phyloP scores from a whole-genome alignment of 2,888 invertebrate species.

The Leucania comma region DNA sequence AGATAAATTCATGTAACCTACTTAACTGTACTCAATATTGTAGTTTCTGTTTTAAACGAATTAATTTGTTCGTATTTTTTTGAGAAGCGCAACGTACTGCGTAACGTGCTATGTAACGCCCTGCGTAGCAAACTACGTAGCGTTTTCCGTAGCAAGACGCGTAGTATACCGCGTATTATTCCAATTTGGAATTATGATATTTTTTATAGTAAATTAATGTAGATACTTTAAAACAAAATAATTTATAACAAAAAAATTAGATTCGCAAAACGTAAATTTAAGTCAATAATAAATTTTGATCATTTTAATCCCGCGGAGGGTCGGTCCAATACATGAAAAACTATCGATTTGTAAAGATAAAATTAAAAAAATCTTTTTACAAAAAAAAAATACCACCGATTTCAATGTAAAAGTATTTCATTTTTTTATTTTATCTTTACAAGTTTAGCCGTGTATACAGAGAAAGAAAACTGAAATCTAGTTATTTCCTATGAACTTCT shows the following conservation, averaged over 20 bases:
- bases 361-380: no score
- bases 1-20: not conserved
- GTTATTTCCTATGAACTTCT: not conserved
- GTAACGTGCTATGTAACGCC: not conserved
- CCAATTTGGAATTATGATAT: not conserved
- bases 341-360: no score
- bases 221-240: no score
- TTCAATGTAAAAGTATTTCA: no score
- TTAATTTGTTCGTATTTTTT: not conserved
- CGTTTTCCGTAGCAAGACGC: not conserved
- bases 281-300: no score
- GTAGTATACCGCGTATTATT: not conserved
- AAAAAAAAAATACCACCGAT: no score
- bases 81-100: no score
- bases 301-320: no score
- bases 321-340: no score
- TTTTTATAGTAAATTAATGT: not conserved
- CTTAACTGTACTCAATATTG: not conserved
- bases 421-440: no score
- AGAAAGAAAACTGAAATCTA: not conserved
- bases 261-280: no score
- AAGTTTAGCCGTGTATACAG: accelerated
- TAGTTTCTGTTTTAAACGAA: not conserved
- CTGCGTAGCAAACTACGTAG: not conserved
- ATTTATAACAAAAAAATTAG: no score